Conservation (phyloP, 2,113 vertebrate genomes). For the Muscicapa adusta region DNA sequence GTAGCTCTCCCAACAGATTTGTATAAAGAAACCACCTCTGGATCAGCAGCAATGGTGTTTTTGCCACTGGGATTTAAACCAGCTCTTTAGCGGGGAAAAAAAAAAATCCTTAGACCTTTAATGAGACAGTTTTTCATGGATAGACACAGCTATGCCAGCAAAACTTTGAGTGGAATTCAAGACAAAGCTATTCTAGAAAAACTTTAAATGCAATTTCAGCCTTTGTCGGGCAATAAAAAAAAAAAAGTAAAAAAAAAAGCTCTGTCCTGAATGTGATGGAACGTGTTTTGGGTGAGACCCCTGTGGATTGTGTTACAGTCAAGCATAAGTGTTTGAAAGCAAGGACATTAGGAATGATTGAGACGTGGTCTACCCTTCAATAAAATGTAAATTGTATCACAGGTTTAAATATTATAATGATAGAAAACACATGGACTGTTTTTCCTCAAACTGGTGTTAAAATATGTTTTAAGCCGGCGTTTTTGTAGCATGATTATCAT, state of each 20-base stretch:
- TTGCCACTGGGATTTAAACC: not conserved
- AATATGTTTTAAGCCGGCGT: not conserved
- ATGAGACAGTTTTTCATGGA: not conserved
- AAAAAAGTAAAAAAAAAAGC: not conserved
- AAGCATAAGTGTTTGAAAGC: not conserved
- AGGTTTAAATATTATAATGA: not conserved
- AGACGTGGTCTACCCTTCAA: not conserved
- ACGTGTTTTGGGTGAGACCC: not conserved
- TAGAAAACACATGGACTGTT: not conserved
- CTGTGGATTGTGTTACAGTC: not conserved
- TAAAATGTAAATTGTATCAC: not conserved
- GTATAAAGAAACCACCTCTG: not conserved
- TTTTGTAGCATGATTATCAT: not conserved
- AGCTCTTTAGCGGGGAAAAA: not conserved
- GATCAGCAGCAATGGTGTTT: not conserved
- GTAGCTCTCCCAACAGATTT: not conserved
- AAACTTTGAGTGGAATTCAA: not conserved
- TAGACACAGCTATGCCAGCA: not conserved
- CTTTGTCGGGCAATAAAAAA: not conserved
- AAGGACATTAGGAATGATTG: not conserved
- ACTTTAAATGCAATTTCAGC: not conserved
- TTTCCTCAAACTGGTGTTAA: not conserved
- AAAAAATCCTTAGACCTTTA: not conserved
- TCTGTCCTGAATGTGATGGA: not conserved
- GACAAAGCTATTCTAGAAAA: not conserved